Evolutionary conservation across 2,113 vertebrate species (phyloP), one percentile per base, ranked within the genome.

Genomic region (Pavo muticus): DNA sequence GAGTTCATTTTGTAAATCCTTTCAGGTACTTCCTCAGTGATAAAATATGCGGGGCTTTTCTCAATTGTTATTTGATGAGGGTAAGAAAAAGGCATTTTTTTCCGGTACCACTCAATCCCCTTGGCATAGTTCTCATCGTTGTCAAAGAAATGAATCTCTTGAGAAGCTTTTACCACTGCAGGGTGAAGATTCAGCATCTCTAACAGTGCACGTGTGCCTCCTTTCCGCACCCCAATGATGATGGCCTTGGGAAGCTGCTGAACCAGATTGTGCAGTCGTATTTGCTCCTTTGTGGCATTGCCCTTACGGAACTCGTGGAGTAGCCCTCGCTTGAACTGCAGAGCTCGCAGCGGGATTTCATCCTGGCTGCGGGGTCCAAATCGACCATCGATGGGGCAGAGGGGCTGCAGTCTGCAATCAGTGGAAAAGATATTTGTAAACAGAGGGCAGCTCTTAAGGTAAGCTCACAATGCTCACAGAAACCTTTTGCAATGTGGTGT

Each of bases 1-100:
- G 99, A 99, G 97, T 99, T 99, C 99, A 99, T 99, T 97, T 98
- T 99, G 97, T 99, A 99, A 97, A 99, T 99, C 97, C 99, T 98
- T 97, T 99, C 99, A 9, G 99, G 99, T 94, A 99, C 99, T 96
- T 99, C 98, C 95, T 99, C 99, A 0, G 99, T 99, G 96, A 99
- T 99, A 94, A 99, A 99, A 97, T 99, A 99, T 0, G 99, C 99
- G 0, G 99, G 99, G 95, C 99, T 99, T 96, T 99, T 99, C 97
- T 99, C 99, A 79, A 99, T 99, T 72, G 99, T 99, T 97, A 99
- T 99, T 97, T 99, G 99, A 96, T 99, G 98, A 77, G 98, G 98
- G 96, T 99, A 99, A 91, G 99, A 99, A 95, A 99, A 99, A 86
- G 99, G 99, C 99, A 99, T 99, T 98, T 99, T 99, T 96, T 98